Base-by-base conservation (phyloP, 2,797 vertebrate genomes). In the Erpetoichthys calabaricus region DNA sequence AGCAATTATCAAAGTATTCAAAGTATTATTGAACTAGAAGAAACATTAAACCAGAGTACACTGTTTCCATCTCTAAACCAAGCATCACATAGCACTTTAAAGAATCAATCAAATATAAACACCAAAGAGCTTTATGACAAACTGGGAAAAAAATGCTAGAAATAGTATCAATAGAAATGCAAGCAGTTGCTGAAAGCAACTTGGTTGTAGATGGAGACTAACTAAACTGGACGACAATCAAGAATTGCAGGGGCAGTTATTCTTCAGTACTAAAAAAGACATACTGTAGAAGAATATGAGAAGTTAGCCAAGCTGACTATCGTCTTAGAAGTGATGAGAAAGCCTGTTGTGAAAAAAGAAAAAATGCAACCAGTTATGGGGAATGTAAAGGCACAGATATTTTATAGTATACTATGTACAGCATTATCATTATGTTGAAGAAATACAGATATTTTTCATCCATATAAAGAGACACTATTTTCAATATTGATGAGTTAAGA, bases 201-300 rank as follows among this genome's bases (percentile, higher is more conserved):
- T 66, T 86, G 47, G 70, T 73, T 4, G 58, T 78, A 91, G 61
- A 65, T 92, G 70, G 88, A 93, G 70, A 71, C 68, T 92, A 55
- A 73, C 70, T 44, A 68, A 62, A 10, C 82, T 88, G 67, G 84
- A 87, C 58, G 66, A 10, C 54, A 83, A 83, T 57, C 82, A 92
- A 71, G 80, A 89, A 62, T 70, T 87, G 52, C 89, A 91, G 75
- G 89, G 85, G 70, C 75, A 90, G 67, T 85, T 90, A 56, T 70
- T 89, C 8, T 73, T 77, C 68, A 75, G 77, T 65, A 85, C 85
- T 4, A 85, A 88, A 68, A 82, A 87, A 66, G 89, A 87, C n/a
- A n/a, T n/a, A n/a, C n/a, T 58, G 82, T 81, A 62, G 51, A 78
- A 46, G 78, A 88, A 67, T 94, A 94, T 54, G 89, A 93, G 76